These are phyloP conservation scores for Plecturocebus donacophilus DNA, from an alignment of 2,113 vertebrate species.

Conservation along the genomic window DNA sequence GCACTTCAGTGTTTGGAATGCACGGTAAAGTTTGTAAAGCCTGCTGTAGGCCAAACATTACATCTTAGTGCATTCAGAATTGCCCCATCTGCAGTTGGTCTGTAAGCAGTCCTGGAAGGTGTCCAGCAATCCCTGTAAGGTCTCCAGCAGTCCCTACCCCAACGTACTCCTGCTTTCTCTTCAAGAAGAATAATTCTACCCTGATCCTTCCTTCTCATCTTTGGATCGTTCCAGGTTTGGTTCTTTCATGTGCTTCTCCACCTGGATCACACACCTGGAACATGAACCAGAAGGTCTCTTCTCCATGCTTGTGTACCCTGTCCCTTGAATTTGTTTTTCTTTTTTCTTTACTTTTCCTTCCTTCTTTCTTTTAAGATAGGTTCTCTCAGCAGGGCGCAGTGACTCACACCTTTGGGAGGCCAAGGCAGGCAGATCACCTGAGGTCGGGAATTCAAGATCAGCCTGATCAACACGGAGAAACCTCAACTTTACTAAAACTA, in stretches of 20 bases:
- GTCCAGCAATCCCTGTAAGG: background rate
- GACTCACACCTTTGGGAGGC: too few species aligned
- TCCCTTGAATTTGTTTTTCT: background rate
- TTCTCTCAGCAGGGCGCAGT: too few species aligned
- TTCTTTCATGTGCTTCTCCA: background rate
- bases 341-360: too few species aligned
- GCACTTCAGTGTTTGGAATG: background rate
- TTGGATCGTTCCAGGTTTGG: background rate
- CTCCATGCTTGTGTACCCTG: background rate
- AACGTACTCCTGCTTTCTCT: background rate
- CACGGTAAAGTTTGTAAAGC: background rate
- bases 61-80: background rate
- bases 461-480: too few species aligned
- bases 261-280: background rate
- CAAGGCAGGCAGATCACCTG: too few species aligned
- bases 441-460: too few species aligned
- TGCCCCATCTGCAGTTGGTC: background rate
- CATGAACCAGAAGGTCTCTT: background rate
- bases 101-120: background rate
- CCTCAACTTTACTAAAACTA: too few species aligned
- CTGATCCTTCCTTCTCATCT: background rate
- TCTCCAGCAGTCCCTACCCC: background rate
- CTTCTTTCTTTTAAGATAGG: too few species aligned
- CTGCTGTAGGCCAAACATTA: background rate
- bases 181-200: background rate